These are phyloP conservation scores for Liasis olivaceus DNA, from an alignment of 2,797 vertebrate genomes.

Conservation along the genomic window DNA sequence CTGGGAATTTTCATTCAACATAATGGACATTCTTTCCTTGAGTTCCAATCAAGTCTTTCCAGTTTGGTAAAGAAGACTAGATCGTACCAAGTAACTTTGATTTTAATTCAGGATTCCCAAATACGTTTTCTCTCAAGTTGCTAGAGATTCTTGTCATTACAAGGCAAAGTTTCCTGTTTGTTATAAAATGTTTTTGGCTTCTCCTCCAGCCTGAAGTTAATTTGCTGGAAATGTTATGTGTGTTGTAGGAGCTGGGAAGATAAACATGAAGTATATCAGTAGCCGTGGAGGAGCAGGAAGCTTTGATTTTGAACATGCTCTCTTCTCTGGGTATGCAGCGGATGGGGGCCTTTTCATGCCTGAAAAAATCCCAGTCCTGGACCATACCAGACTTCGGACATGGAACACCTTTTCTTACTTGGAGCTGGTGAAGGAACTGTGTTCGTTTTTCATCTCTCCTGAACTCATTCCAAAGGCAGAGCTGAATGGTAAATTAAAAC, in stretches of 20 bases:
- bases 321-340: slow-evolving; percentile 86
- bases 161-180: background rate
- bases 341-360: slow-evolving; percentile 95
- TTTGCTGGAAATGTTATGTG: background rate
- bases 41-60: background rate
- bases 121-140: background rate
- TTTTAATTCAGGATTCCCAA: background rate
- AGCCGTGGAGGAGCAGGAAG: slow-evolving; percentile 78
- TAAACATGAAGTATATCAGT: slow-evolving; percentile 85
- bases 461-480: slow-evolving; percentile 75
- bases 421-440: slow-evolving; percentile 84
- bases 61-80: background rate
- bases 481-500: slow-evolving; percentile 77
- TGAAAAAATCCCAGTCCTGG: slow-evolving; percentile 76
- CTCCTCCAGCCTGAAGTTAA: background rate
- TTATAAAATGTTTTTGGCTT: background rate
- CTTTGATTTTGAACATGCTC: slow-evolving; percentile 80
- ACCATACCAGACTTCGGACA: slow-evolving; percentile 66
- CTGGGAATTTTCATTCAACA: background rate
- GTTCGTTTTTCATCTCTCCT: slow-evolving; percentile 79
- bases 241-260: slow-evolving; percentile 4
- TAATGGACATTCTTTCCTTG: background rate
- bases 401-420: slow-evolving; percentile 83
- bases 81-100: background rate
- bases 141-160: background rate